Conservation (phyloP, 2,797 vertebrate genomes). For the Sardinella longiceps region DNA sequence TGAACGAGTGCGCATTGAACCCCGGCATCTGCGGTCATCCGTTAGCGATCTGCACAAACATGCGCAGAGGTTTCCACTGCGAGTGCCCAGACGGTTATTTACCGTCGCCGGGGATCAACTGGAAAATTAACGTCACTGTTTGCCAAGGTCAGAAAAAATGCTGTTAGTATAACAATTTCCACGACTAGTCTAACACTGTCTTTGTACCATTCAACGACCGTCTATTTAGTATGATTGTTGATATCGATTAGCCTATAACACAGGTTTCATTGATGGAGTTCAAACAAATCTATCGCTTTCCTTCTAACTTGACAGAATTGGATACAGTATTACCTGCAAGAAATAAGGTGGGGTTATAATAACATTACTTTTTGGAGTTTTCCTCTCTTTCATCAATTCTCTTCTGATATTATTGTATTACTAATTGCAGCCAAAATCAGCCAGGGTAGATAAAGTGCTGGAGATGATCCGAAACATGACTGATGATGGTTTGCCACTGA, state of each 20-base stretch:
- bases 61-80: neutral
- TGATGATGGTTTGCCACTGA: neutral
- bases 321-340: neutral
- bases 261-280: no score
- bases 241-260: no score
- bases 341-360: neutral
- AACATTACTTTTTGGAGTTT: no score
- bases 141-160: no score
- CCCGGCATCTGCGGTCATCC: neutral
- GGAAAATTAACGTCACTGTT: neutral
- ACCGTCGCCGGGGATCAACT: neutral
- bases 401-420: no score
- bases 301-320: neutral
- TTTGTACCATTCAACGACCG: no score
- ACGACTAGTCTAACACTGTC: no score
- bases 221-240: no score
- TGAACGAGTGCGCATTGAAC: neutral
- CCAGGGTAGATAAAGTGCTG: neutral
- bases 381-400: no score
- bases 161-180: no score
- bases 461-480: neutral
- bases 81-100: neutral
- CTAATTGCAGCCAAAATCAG: neutral
- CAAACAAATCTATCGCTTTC: no score
- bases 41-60: neutral